Evolutionary conservation across 2,888 invertebrate species (phyloP).

Genomic region (Branchipolynoe longqiensis): DNA sequence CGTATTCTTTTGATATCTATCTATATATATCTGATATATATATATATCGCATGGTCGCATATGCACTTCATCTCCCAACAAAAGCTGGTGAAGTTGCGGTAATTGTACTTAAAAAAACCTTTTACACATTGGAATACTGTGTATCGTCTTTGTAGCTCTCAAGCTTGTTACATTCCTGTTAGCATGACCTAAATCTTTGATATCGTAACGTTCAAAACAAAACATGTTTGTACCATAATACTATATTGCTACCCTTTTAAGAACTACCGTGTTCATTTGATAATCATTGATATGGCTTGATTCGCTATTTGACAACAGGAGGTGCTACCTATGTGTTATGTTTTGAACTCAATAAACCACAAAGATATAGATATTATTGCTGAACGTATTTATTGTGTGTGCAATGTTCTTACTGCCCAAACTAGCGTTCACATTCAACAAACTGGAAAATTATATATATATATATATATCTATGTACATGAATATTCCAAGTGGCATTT

Average conservation of each 20-base stretch:
- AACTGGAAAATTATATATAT: too few relatives aligned
- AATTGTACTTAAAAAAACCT: constrained; percentile 41
- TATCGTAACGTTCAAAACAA: constrained; percentile 1
- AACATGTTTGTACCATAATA: constrained; percentile 22
- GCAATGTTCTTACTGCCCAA: not conserved
- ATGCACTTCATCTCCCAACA: not conserved
- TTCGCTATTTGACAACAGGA: constrained; percentile 12
- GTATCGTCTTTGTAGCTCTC: constrained; percentile 33
- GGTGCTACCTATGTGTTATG: constrained; percentile 12
- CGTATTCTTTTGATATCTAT: not conserved
- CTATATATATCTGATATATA: too few relatives aligned
- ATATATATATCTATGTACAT: constrained; percentile 3
- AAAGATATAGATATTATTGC: not conserved
- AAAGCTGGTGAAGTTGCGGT: constrained; percentile 12
- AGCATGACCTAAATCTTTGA: not conserved
- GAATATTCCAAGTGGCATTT: constrained; percentile 1
- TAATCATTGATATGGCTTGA: constrained; percentile 15
- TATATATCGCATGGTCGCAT: not conserved
- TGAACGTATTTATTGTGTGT: constrained; percentile 3
- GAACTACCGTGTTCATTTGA: constrained; percentile 13
- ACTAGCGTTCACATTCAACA: constrained; percentile 26
- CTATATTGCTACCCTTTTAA: constrained; percentile 23
- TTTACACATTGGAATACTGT: constrained; percentile 16
- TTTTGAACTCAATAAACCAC: not conserved
- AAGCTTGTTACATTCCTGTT: constrained; percentile 23